Percentiles rank a stretch among this genome's conserved stretches.
These are phyloP conservation scores for Rousettus madagascariensis DNA, from an alignment of 2,797 vertebrate genomes.

Conservation along the genomic window DNA sequence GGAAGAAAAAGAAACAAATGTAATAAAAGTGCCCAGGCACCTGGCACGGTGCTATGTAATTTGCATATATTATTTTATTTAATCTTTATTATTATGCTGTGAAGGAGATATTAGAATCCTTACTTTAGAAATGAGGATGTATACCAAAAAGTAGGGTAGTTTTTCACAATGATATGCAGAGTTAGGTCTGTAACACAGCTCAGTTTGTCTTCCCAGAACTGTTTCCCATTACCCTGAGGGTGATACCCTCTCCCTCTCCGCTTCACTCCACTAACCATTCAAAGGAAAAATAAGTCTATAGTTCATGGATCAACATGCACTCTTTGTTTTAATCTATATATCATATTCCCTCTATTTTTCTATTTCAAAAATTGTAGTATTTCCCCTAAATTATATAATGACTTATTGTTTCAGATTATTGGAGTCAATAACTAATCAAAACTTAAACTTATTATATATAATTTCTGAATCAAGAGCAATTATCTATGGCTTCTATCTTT, in stretches of 20 bases:
- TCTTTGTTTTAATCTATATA: background rate
- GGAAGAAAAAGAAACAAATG: background rate
- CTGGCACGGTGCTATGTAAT: background rate
- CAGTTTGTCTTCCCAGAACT: background rate
- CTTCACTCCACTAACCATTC: background rate
- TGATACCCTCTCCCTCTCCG: background rate
- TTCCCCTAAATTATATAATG: background rate
- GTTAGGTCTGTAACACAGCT: background rate
- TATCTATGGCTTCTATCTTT: background rate
- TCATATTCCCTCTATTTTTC: background rate
- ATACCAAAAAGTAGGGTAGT: background rate
- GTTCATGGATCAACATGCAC: background rate
- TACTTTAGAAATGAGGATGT: background rate
- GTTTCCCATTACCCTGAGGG: background rate
- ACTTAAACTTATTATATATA: background rate
- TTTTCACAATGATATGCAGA: background rate
- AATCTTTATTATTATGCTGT: conserved; percentile 16
- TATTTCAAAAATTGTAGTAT: background rate
- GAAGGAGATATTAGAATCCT: background rate
- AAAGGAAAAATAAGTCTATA: conserved; percentile 24
- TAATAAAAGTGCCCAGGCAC: background rate
- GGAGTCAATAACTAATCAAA: background rate
- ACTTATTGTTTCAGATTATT: background rate
- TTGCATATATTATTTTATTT: conserved; percentile 8
- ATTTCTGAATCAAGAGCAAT: background rate